Conservation (phyloP, 2,113 vertebrate genomes). For the Bos taurus region DNA sequence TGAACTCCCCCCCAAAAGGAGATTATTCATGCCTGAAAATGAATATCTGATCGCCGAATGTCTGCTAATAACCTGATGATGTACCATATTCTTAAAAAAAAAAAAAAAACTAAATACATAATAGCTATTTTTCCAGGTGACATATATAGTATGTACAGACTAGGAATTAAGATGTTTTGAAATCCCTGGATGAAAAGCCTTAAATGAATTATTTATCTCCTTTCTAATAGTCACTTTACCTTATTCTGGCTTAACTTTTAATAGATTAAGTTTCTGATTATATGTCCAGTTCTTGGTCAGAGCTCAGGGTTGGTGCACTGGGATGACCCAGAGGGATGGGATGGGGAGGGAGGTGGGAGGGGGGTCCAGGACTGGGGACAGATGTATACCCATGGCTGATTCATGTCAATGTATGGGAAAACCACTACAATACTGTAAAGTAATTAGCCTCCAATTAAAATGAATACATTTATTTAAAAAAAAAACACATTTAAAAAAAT, state of each 20-base stretch:
- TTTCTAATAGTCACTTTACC: background rate
- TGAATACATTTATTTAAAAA: background rate
- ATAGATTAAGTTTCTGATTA: background rate
- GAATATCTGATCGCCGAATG: background rate
- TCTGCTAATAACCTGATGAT: background rate
- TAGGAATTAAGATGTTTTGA: background rate
- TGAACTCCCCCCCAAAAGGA: background rate
- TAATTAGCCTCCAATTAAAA: background rate
- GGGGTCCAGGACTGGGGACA: background rate
- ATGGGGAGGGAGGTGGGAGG: background rate
- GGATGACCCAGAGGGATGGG: background rate
- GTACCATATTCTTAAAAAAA: background rate
- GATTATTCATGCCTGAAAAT: background rate
- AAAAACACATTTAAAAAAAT: background rate
- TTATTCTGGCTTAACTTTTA: background rate
- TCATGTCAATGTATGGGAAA: background rate
- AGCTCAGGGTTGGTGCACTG: background rate
- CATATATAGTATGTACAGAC: background rate
- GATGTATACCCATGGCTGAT: fast-evolving
- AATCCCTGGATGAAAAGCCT: background rate
- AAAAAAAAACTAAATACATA: background rate
- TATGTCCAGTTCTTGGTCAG: background rate
- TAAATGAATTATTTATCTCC: background rate
- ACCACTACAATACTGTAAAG: background rate
- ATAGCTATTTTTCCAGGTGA: background rate